Evolutionary conservation across 2,888 invertebrate genomes (phyloP).

Genomic region (Choristoneura rosaceana): DNA sequence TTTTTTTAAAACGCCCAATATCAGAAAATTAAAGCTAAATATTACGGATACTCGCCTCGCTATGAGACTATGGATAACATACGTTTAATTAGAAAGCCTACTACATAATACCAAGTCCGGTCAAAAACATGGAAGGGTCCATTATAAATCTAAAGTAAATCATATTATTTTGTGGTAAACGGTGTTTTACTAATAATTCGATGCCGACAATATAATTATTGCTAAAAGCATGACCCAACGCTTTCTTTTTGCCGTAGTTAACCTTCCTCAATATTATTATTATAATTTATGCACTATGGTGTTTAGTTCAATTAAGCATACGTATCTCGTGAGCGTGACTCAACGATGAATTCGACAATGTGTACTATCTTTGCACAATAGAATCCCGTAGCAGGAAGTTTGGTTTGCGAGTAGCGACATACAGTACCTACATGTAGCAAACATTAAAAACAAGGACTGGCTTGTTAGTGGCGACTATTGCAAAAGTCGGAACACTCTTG

Average conservation of each 20-base stretch:
- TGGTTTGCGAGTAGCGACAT: neutral
- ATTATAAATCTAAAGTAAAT: too few relatives aligned
- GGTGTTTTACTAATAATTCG: too few relatives aligned
- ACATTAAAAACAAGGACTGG: slow-evolving; percentile 9
- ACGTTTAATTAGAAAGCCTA: too few relatives aligned
- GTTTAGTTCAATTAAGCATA: neutral
- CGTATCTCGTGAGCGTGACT: neutral
- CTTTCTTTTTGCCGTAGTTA: neutral
- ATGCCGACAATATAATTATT: too few relatives aligned
- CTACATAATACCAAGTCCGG: too few relatives aligned
- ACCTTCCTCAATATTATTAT: neutral
- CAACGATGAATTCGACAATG: neutral
- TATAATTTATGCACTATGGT: neutral
- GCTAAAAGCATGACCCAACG: too few relatives aligned
- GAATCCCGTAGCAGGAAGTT: neutral
- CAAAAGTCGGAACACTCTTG: neutral
- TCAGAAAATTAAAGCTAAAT: too few relatives aligned
- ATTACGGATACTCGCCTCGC: too few relatives aligned
- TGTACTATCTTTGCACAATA: neutral
- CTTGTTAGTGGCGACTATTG: neutral
- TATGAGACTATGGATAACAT: too few relatives aligned
- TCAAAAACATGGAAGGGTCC: too few relatives aligned
- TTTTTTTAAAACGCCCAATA: too few relatives aligned
- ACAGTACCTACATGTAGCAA: neutral
- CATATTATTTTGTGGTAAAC: too few relatives aligned